A percentile compares a stretch with the other conserved stretches of the same genome.
Evolutionary conservation across 2,797 vertebrate genomes (phyloP).

Genomic region (Neomorphus geoffroyi): DNA sequence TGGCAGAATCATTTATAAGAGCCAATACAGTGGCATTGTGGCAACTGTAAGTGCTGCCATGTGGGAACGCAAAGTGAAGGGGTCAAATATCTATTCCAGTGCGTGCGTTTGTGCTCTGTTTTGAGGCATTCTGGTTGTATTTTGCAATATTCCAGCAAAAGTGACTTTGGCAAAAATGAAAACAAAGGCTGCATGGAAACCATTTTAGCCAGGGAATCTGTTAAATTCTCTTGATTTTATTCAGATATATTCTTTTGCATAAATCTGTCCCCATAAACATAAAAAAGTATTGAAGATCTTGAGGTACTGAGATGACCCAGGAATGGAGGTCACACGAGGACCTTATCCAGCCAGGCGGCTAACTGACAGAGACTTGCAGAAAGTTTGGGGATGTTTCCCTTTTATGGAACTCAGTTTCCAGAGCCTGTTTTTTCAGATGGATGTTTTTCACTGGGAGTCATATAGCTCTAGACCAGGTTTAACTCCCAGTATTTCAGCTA

Average conservation of each 20-base stretch:
- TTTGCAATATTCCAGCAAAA: not conserved
- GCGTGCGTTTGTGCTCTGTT: not conserved
- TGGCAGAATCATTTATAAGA: slow-evolving; percentile 45
- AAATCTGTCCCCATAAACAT: not conserved
- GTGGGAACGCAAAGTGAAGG: slow-evolving; percentile 32
- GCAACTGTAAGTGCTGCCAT: slow-evolving; percentile 41
- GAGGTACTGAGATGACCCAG: not conserved
- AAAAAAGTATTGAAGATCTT: not conserved
- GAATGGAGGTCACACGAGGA: not conserved
- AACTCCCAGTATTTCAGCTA: not conserved
- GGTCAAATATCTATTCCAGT: not conserved
- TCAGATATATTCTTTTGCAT: not conserved
- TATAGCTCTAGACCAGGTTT: not conserved
- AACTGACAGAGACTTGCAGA: not conserved
- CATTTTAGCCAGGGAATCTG: not conserved
- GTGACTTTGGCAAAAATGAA: not conserved
- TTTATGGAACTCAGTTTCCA: not conserved
- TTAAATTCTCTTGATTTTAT: not conserved
- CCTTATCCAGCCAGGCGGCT: not conserved
- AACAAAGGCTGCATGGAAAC: accelerated
- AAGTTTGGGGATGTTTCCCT: not conserved
- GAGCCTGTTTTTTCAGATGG: not conserved
- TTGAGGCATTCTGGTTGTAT: not conserved
- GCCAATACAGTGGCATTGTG: not conserved
- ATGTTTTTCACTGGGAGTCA: not conserved